Conservation (phyloP, 2,888 invertebrate genomes). For the Drosophila sordidapex region DNA sequence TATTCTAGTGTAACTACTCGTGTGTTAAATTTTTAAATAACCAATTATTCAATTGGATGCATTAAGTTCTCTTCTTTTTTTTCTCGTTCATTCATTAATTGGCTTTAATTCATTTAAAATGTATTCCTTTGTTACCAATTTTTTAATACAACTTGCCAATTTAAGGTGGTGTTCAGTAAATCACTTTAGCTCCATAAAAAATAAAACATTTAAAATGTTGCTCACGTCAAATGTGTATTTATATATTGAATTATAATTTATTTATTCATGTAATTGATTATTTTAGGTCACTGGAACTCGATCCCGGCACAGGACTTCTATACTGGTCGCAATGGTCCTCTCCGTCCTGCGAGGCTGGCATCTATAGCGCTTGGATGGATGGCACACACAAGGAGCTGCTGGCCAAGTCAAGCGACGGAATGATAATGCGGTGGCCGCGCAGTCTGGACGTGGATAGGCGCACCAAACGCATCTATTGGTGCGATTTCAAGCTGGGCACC, state of each 20-base stretch:
- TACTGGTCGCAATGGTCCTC: constrained; percentile 91
- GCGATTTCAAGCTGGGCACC: constrained; percentile 89
- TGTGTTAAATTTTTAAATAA: not conserved
- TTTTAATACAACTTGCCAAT: not conserved
- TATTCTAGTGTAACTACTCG: not conserved
- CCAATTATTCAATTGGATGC: not conserved
- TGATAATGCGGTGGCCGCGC: constrained; percentile 88
- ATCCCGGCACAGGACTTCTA: constrained; percentile 89
- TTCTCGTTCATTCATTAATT: not conserved
- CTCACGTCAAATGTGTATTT: not conserved
- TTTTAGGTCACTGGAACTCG: constrained; percentile 88
- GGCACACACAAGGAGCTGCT: constrained; percentile 88
- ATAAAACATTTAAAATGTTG: not conserved
- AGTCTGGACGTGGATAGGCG: constrained; percentile 89
- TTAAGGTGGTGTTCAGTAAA: not conserved
- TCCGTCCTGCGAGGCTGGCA: constrained; percentile 85
- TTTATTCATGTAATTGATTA: not conserved
- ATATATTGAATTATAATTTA: not conserved
- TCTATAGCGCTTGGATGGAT: constrained; percentile 91
- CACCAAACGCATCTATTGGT: constrained; percentile 88
- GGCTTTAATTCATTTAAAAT: not conserved
- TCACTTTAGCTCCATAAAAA: not conserved
- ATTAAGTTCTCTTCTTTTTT: not conserved
- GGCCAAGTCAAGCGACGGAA: constrained; percentile 88
- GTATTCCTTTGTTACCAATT: not conserved